These are phyloP conservation scores for Cephus pulcher DNA, from an alignment of 2,888 invertebrate genomes.

Conservation along the genomic window DNA sequence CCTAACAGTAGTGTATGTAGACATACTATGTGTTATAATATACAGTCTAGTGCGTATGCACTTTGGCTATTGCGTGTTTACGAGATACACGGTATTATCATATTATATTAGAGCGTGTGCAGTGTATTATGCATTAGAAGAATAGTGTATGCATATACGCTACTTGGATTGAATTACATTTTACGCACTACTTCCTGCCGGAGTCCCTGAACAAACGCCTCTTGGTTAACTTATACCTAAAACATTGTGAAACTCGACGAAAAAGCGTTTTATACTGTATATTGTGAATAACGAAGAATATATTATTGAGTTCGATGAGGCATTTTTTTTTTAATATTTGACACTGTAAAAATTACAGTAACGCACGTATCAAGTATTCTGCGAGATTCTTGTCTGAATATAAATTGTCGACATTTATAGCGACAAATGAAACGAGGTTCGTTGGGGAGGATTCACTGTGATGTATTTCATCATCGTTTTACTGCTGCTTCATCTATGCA, in stretches of 20 bases:
- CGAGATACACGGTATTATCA: not conserved
- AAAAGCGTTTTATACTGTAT: not conserved
- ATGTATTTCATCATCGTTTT: not conserved
- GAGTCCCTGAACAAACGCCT: not conserved
- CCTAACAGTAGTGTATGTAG: not conserved
- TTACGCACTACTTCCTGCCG: slow-evolving; percentile 22
- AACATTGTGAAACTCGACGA: not conserved
- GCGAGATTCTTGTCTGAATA: not conserved
- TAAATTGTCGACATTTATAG: not conserved
- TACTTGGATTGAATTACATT: slow-evolving; percentile 22
- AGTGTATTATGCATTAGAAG: slow-evolving; percentile 1
- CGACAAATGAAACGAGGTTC: not conserved
- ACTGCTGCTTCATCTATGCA: not conserved
- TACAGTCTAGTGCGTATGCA: not conserved
- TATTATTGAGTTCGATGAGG: not conserved
- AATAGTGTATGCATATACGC: slow-evolving; percentile 6
- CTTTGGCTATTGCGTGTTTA: slow-evolving; percentile 10
- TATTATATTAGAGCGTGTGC: slow-evolving; percentile 13
- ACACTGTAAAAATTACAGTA: not conserved
- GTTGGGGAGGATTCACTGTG: not conserved
- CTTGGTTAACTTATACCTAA: not conserved
- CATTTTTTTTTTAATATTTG: not conserved
- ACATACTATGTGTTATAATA: not conserved
- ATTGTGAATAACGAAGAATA: not conserved
- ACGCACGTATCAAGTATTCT: not conserved